Evolutionary conservation across 2,113 vertebrate genomes (phyloP).

Genomic region (Alectura lathami): DNA sequence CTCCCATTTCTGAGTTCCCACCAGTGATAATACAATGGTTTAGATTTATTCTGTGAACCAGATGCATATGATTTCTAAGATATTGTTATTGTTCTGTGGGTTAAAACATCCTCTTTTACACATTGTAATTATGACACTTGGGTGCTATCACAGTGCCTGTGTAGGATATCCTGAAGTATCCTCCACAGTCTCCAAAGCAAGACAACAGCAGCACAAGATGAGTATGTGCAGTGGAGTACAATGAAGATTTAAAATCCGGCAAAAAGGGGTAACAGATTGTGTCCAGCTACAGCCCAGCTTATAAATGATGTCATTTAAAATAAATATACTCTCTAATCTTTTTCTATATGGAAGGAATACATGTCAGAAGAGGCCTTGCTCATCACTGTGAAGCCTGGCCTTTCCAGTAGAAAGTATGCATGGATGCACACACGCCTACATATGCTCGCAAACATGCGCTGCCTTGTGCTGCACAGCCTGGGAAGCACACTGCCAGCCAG

Average conservation of each 20-base stretch:
- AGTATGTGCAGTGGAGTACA: neutral
- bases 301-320: neutral
- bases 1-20: neutral
- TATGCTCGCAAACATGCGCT: neutral
- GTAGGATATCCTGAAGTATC: neutral
- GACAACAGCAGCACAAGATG: neutral
- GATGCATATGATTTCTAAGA: neutral
- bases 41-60: neutral
- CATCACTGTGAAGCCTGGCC: neutral
- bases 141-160: neutral
- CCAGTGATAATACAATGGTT: neutral
- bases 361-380: neutral
- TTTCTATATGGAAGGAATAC: neutral
- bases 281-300: neutral
- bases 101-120: neutral
- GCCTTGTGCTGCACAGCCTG: neutral
- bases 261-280: neutral
- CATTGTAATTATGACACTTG: neutral
- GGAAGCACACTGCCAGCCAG: neutral
- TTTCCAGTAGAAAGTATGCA: neutral
- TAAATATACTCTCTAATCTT: neutral
- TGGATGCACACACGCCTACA: accelerated
- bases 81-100: neutral
- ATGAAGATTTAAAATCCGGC: neutral
- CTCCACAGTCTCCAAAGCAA: neutral